Conservation (phyloP, 2,113 vertebrate species). For the Nothocercus julius region DNA sequence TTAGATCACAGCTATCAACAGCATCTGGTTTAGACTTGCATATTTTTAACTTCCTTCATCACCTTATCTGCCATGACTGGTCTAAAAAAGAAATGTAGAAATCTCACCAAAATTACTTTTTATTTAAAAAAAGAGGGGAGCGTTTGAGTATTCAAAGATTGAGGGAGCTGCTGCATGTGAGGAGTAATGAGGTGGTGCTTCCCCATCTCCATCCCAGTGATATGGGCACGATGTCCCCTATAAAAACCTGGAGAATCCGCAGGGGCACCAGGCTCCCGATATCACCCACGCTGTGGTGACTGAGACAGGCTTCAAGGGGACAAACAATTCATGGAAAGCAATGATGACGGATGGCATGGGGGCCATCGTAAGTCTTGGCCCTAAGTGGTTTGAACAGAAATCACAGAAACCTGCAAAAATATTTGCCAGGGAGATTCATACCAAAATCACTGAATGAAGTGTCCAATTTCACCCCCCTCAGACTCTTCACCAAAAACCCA, state of each 20-base stretch:
- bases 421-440: not conserved
- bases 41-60: not conserved
- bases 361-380: fast-evolving
- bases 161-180: not conserved
- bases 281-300: not conserved
- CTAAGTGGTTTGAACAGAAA: not conserved
- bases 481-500: not conserved
- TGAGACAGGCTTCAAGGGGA: not conserved
- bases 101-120: not conserved
- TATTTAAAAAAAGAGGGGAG: not conserved
- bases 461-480: not conserved
- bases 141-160: not conserved
- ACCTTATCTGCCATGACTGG: not conserved
- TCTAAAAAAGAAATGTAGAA: not conserved
- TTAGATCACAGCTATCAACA: fast-evolving
- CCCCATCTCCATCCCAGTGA: not conserved
- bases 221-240: not conserved
- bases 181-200: too few species aligned
- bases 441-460: not conserved
- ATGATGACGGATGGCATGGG: fast-evolving
- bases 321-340: not conserved
- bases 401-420: not conserved
- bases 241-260: not conserved
- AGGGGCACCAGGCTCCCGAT: fast-evolving
- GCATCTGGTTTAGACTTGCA: fast-evolving